A percentile compares a stretch with the other conserved stretches of the same genome.
These are phyloP conservation scores for Cromileptes altivelis DNA, from an alignment of 2,113 vertebrate genomes.

Conservation along the genomic window DNA sequence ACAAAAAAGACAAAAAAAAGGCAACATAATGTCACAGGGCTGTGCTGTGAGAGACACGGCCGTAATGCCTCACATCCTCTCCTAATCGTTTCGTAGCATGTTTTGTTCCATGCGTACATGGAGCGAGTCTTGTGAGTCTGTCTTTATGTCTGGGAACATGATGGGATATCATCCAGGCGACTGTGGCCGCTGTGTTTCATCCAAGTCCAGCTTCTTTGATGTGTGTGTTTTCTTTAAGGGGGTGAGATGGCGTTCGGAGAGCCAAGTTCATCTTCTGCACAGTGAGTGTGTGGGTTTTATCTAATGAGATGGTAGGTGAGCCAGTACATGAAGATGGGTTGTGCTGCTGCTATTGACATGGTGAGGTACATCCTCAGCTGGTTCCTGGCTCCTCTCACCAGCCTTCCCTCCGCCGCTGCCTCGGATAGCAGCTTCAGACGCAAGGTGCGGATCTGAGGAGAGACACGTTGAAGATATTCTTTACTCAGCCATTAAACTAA, in stretches of 20 bases:
- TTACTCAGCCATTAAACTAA: not conserved
- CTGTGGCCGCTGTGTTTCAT: not conserved
- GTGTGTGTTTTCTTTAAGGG: not conserved
- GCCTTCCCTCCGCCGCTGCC: slow-evolving; percentile 88
- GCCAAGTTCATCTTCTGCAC: slow-evolving; percentile 37
- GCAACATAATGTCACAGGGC: slow-evolving; percentile 44
- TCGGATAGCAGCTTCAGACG: slow-evolving; percentile 92
- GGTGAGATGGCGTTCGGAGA: slow-evolving; percentile 14
- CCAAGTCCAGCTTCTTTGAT: slow-evolving; percentile 34
- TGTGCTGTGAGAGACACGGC: slow-evolving; percentile 58
- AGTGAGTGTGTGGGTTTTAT: slow-evolving; percentile 74
- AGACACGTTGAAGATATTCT: not conserved
- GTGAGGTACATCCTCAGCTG: slow-evolving; percentile 96
- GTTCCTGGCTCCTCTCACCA: slow-evolving; percentile 89
- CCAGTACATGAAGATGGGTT: slow-evolving; percentile 96
- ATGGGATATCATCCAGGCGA: slow-evolving; percentile 10
- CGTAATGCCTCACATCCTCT: slow-evolving; percentile 26
- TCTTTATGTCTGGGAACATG: slow-evolving; percentile 4
- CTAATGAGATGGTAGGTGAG: slow-evolving; percentile 93
- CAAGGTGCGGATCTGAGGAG: slow-evolving; percentile 88
- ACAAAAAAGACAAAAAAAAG: slow-evolving; percentile 52
- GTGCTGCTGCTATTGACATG: slow-evolving; percentile 90
- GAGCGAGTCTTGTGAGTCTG: slow-evolving; percentile 6
- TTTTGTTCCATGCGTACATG: slow-evolving; percentile 32
- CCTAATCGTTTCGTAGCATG: slow-evolving; percentile 1